Percentiles rank a stretch among this genome's conserved stretches.
phyloP scores from a whole-genome alignment of 1,140 invertebrate species.

The Steinernema khuongi region DNA sequence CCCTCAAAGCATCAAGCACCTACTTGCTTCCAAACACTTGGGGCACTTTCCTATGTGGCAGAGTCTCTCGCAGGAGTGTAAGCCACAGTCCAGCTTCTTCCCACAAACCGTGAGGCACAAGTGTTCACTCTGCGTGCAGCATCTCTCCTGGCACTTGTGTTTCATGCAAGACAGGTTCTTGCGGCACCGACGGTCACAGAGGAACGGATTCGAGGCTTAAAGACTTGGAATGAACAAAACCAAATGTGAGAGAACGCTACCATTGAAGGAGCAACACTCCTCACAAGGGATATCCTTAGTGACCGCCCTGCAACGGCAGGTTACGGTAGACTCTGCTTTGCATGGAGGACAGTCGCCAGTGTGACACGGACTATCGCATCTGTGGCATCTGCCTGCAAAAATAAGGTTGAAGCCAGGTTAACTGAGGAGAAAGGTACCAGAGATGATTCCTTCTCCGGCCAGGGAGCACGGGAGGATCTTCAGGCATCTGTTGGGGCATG shows the following conservation, averaged over 20 bases:
- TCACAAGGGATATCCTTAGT: not conserved
- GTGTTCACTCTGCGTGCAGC: not conserved
- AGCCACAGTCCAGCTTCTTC: not conserved
- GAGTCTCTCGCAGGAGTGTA: not conserved
- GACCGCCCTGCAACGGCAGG: not conserved
- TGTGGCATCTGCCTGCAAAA: not conserved
- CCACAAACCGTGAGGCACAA: not conserved
- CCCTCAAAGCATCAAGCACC: not conserved
- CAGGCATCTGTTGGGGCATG: not conserved
- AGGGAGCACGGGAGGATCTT: not conserved
- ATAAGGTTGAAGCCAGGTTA: not conserved
- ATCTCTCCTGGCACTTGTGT: conserved; percentile 13
- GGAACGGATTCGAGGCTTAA: not conserved
- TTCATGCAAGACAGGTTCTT: not conserved
- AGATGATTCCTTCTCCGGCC: not conserved
- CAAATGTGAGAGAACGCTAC: not conserved
- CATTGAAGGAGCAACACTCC: not conserved
- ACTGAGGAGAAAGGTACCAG: not conserved
- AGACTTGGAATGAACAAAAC: too few species aligned
- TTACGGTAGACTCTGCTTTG: not conserved
- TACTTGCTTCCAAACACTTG: not conserved
- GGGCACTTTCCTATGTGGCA: not conserved
- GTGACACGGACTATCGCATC: not conserved
- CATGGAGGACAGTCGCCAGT: not conserved
- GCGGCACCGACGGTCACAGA: not conserved